Percentiles rank a stretch among this genome's conserved stretches.
phyloP scores from a whole-genome alignment of 2,888 invertebrate genomes.

The Pachycephus smyrnensis region DNA sequence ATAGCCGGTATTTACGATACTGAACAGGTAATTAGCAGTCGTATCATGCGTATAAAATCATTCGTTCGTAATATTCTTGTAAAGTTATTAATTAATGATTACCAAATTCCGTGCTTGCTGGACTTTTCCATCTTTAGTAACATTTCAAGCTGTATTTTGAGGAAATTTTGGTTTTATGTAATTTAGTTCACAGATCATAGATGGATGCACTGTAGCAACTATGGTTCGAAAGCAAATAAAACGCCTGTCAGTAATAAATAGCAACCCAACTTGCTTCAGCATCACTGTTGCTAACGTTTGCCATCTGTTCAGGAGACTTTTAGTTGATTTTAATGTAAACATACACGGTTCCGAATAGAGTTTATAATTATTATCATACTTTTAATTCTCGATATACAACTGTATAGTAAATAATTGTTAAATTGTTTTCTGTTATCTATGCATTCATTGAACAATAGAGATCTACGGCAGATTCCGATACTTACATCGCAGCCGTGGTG shows the following conservation, averaged over 20 bases:
- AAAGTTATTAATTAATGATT: not conserved
- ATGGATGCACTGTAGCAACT: not conserved
- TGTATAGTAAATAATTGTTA: not conserved
- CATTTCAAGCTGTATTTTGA: not conserved
- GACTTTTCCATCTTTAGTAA: not conserved
- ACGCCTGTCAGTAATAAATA: not conserved
- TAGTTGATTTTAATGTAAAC: not conserved
- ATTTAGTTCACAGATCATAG: not conserved
- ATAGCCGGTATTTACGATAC: not conserved
- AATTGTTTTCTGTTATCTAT: not conserved
- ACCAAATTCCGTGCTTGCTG: not conserved
- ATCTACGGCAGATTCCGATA: constrained; percentile 34
- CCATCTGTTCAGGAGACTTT: not conserved
- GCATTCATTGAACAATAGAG: constrained; percentile 20
- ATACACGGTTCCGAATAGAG: not conserved
- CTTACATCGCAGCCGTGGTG: constrained; percentile 51
- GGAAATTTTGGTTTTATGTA: not conserved
- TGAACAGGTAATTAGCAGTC: not conserved
- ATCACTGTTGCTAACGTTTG: not conserved
- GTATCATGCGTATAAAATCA: not conserved
- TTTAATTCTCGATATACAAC: not conserved
- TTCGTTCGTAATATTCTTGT: not conserved
- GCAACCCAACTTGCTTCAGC: not conserved
- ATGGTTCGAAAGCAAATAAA: not conserved
- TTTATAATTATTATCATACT: not conserved